Conservation (phyloP, 2,797 vertebrate species). For the Bovichtus diacanthus region DNA sequence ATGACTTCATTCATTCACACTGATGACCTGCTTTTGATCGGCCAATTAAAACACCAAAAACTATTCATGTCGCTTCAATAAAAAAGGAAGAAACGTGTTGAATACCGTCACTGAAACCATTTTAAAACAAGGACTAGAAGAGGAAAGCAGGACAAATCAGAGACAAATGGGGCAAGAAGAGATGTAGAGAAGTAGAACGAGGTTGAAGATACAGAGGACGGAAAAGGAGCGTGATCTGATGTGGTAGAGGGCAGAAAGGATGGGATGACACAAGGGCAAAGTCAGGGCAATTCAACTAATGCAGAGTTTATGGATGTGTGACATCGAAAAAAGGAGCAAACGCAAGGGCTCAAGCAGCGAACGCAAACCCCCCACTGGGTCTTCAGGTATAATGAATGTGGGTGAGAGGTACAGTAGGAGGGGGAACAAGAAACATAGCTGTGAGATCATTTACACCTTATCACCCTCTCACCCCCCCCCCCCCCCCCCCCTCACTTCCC, state of each 20-base stretch:
- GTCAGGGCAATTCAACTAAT: constrained; percentile 48
- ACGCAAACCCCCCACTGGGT: constrained; percentile 8
- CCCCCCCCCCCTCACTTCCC: constrained; percentile 14
- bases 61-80: neutral
- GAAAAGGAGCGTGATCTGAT: neutral
- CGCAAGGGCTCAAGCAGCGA: constrained; percentile 22
- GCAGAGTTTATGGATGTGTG: neutral
- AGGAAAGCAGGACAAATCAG: neutral
- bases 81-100: neutral
- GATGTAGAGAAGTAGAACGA: constrained; percentile 10
- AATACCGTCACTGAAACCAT: neutral
- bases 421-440: constrained; percentile 32
- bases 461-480: constrained; percentile 42
- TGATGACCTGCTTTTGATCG: constrained; percentile 36
- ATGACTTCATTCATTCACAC: constrained; percentile 27
- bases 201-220: constrained; percentile 1
- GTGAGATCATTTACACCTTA: constrained; percentile 70
- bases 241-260: constrained; percentile 20
- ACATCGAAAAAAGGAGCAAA: constrained; percentile 40
- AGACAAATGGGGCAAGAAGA: neutral
- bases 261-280: constrained; percentile 12
- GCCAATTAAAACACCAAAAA: constrained; percentile 3
- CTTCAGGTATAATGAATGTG: constrained; percentile 27
- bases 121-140: too few relatives aligned
- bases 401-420: constrained; percentile 25